Evolutionary conservation across 2,113 vertebrate genomes (phyloP).

Genomic region (rat (Rattus norvegicus)): DNA sequence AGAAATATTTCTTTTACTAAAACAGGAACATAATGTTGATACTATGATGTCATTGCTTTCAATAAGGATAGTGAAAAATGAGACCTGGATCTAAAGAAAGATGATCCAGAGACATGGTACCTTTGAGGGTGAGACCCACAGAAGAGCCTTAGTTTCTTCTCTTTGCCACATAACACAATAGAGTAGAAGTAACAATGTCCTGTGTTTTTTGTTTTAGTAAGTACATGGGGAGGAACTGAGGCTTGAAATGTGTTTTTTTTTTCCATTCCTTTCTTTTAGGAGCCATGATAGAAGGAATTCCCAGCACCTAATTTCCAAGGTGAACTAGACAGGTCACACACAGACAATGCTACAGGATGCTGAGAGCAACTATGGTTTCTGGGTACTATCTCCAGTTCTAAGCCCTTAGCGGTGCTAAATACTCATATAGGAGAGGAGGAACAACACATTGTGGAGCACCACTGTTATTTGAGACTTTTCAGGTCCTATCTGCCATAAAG

Average conservation of each 20-base stretch:
- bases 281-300: slow-evolving; percentile 25
- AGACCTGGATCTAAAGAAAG: slow-evolving; percentile 47
- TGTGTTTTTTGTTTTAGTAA: neutral
- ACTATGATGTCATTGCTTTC: neutral
- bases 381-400: neutral
- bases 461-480: slow-evolving; percentile 3
- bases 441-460: neutral
- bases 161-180: neutral
- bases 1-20: slow-evolving; percentile 36
- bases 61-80: slow-evolving; percentile 34
- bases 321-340: neutral
- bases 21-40: slow-evolving; percentile 17
- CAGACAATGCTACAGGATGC: neutral
- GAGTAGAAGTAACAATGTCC: neutral
- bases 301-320: slow-evolving; percentile 17
- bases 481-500: neutral
- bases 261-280: neutral
- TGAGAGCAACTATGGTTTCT: neutral
- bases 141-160: neutral
- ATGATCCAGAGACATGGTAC: neutral
- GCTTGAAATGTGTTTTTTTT: neutral
- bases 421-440: neutral
- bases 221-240: neutral
- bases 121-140: neutral
- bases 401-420: neutral